phyloP scores from a whole-genome alignment of 1,140 invertebrate genomes.

The Conus ventricosus region DNA sequence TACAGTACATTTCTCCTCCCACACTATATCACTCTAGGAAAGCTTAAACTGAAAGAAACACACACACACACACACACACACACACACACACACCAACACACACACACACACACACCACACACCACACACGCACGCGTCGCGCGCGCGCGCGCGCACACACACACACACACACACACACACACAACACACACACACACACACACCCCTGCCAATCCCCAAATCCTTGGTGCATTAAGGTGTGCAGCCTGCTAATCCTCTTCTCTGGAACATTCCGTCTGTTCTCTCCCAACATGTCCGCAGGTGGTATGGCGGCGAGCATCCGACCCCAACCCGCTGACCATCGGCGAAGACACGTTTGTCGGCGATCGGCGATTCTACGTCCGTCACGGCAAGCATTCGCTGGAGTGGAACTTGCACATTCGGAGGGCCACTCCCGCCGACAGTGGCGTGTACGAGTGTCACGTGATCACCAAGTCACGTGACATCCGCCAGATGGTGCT shows the following conservation, averaged over 20 bases:
- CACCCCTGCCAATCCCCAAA: no score
- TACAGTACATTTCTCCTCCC: no score
- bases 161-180: neutral
- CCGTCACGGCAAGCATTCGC: slow-evolving; percentile 47
- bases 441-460: slow-evolving; percentile 62
- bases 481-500: slow-evolving; percentile 52
- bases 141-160: neutral
- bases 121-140: neutral
- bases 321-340: slow-evolving; percentile 58
- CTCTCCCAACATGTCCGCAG: slow-evolving; percentile 31
- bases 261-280: no score
- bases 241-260: no score
- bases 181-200: neutral
- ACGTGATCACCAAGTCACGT: slow-evolving; percentile 51
- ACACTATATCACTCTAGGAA: no score
- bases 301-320: slow-evolving; percentile 59
- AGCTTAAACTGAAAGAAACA: no score
- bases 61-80: neutral
- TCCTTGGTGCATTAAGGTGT: no score
- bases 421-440: slow-evolving; percentile 50
- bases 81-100: slow-evolving; percentile 10
- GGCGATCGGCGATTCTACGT: slow-evolving; percentile 50
- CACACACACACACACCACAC: slow-evolving; percentile 9
- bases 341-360: slow-evolving; percentile 50
- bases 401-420: slow-evolving; percentile 62